phyloP scores from a whole-genome alignment of 2,113 vertebrate species.

The Macheiramphus alcinus region DNA sequence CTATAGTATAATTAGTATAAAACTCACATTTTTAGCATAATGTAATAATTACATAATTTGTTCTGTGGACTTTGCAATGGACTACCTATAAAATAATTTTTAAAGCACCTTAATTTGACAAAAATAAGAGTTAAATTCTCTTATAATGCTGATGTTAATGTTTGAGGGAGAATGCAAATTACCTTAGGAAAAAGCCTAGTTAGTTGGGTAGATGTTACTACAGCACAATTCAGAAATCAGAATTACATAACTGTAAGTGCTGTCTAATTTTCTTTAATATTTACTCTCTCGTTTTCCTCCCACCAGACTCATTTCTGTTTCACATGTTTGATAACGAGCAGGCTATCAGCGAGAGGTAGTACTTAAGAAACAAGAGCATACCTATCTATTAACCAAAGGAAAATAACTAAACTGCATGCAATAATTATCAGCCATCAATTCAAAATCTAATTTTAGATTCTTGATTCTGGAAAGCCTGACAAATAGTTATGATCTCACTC shows the following conservation, averaged over 20 bases:
- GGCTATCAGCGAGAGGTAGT: neutral
- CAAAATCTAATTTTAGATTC: neutral
- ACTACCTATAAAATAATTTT: neutral
- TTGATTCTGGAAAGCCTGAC: neutral
- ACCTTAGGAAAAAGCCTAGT: neutral
- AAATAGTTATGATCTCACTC: neutral
- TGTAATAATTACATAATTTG: neutral
- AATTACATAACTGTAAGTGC: neutral
- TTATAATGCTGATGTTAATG: neutral
- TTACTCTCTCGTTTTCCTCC: neutral
- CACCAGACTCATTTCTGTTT: neutral
- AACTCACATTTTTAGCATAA: conserved; percentile 11
- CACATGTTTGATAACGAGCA: neutral
- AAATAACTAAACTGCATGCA: neutral
- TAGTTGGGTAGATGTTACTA: neutral
- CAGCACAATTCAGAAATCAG: neutral
- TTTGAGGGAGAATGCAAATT: neutral
- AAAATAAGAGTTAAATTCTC: conserved; percentile 26
- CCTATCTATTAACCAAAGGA: neutral
- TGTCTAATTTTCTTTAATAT: neutral
- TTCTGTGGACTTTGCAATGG: conserved; percentile 1
- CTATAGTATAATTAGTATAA: neutral
- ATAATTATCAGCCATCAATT: neutral
- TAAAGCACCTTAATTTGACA: conserved; percentile 15
- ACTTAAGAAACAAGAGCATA: neutral